Base-by-base conservation (phyloP, 2,113 vertebrate species). In the Carlito syrichta region DNA sequence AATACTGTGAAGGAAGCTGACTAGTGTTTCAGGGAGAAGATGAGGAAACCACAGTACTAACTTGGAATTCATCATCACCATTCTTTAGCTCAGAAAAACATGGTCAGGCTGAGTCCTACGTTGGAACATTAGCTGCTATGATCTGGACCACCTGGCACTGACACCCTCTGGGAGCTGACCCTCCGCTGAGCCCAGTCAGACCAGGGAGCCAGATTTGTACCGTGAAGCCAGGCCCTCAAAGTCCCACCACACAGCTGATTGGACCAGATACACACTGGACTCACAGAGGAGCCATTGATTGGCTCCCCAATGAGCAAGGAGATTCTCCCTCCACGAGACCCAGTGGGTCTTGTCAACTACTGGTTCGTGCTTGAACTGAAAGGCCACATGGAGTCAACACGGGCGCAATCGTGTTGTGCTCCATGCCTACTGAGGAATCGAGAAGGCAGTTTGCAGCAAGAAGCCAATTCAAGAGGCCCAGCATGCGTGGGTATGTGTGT, bases 191-290 rank as follows among this genome's bases (percentile, higher is more conserved):
- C 38, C 62, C 32, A 8, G 20, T n/a, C 16, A 2, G 45, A 45
- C 62, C 38, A 10, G 4, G 1, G 3, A 48, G 38, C 71, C 50
- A 14, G n/a, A 45, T 25, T 27, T 27, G 20, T 5, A 13, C 40
- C 40, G 13, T 1, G 2, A 2, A 3, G 43, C 40, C n/a, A 0
- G 2, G 10, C 35, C 77, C 32, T 52, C 5, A 6, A 25, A 23
- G 7, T 3, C 50, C 17, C 43, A 22, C 12, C 11, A 3, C 40
- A 17, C 3, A 56, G 74, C 52, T 17, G 52, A 45, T 35, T 6
- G 40, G 9, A 43, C 45, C 60, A 40, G 48, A 11, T 43, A 32
- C 58, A 52, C 52, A 4, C 3, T 32, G 30, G 52, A 38, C 20
- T n/a, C 5, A 3, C 23, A 56, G 45, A 38, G 27, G 32, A 43